A percentile compares a stretch with the other conserved stretches of the same genome.
Evolutionary conservation across 2,888 invertebrate genomes (phyloP).

Genomic region (Drepanosiphum platanoidis): DNA sequence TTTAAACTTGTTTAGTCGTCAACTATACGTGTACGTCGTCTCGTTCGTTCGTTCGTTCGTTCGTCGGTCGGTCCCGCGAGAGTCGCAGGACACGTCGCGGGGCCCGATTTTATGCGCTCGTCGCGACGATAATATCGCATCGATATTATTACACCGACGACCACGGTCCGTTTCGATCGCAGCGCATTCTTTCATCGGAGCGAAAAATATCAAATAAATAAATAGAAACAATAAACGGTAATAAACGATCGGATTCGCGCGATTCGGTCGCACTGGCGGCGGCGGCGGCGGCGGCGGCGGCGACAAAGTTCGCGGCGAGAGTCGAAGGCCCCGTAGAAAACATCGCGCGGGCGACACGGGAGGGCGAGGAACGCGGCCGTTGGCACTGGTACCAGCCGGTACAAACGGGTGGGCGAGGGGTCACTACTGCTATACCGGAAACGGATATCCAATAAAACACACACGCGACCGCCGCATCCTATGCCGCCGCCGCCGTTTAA

Average conservation of each 20-base stretch:
- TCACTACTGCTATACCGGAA: conserved; percentile 47
- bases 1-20: background rate
- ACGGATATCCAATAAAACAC: conserved; percentile 62
- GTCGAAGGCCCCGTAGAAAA: background rate
- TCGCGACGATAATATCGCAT: too few relatives aligned
- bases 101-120: too few relatives aligned
- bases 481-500: conserved; percentile 41
- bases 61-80: background rate
- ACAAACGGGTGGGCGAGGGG: conserved; percentile 52
- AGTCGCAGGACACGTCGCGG: background rate
- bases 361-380: background rate
- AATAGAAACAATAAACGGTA: too few relatives aligned
- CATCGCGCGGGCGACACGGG: background rate
- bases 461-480: conserved; percentile 59
- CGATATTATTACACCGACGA: too few relatives aligned
- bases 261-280: too few relatives aligned
- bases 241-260: too few relatives aligned
- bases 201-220: too few relatives aligned
- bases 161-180: too few relatives aligned
- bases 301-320: background rate
- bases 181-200: too few relatives aligned
- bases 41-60: too few relatives aligned
- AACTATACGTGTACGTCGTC: background rate
- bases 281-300: background rate
- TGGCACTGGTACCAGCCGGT: conserved; percentile 58